Percentiles rank a stretch among this genome's conserved stretches.
These are phyloP conservation scores for Heliocidaris tuberculata DNA, from an alignment of 35 echinoderm and acorn worm genomes.

Conservation along the genomic window DNA sequence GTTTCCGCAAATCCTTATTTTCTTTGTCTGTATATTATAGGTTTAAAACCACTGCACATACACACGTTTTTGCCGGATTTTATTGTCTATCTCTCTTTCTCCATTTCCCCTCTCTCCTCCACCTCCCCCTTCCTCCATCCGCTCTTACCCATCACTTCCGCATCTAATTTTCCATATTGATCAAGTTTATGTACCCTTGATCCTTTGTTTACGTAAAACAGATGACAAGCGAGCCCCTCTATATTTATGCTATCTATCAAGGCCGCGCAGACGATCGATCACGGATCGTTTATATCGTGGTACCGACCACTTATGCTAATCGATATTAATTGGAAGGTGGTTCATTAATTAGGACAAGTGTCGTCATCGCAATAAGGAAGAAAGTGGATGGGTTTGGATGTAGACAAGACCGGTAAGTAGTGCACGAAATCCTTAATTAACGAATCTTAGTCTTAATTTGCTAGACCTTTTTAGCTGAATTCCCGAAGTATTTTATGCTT, in stretches of 20 bases:
- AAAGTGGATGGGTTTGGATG: too few relatives aligned
- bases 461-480: too few relatives aligned
- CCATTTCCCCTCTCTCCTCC: not conserved
- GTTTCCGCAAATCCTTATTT: too few relatives aligned
- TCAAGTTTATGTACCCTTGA: not conserved
- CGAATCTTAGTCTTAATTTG: too few relatives aligned
- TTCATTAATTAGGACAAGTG: not conserved
- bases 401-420: too few relatives aligned
- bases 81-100: not conserved
- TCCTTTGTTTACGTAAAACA: constrained; percentile 21
- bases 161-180: not conserved
- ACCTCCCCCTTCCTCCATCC: not conserved
- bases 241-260: not conserved
- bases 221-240: not conserved
- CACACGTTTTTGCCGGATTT: not conserved
- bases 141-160: not conserved
- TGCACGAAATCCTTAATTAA: too few relatives aligned
- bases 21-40: too few relatives aligned
- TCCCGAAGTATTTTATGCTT: too few relatives aligned
- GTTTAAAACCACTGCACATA: not conserved
- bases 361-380: not conserved
- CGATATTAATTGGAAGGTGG: not conserved
- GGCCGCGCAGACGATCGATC: not conserved
- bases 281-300: not conserved
- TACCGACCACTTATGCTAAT: constrained; percentile 23